Evolutionary conservation across 2,797 vertebrate genomes (phyloP).

Genomic region (Spinus olivaceus): DNA sequence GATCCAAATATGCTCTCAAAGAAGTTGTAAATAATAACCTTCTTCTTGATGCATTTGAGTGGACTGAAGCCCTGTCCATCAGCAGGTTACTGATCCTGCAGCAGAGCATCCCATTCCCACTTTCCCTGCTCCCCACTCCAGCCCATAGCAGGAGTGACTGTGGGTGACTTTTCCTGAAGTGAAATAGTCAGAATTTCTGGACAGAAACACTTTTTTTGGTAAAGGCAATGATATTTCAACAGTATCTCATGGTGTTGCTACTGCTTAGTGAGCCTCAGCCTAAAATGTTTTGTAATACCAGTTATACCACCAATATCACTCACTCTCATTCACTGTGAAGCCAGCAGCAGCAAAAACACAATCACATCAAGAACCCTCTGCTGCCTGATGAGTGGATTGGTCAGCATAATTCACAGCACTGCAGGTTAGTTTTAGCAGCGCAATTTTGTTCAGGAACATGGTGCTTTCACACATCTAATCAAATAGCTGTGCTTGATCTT

Average conservation of each 20-base stretch:
- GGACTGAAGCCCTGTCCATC: background rate
- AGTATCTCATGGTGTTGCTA: background rate
- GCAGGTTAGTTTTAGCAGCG: background rate
- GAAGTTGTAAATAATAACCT: background rate
- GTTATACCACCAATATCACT: background rate
- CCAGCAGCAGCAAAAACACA: background rate
- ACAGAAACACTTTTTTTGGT: background rate
- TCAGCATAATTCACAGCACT: background rate
- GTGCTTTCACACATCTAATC: background rate
- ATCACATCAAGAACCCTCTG: background rate
- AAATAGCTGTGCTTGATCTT: background rate
- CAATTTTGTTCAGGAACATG: background rate
- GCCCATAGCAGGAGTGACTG: background rate
- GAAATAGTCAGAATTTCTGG: background rate
- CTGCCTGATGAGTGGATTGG: background rate
- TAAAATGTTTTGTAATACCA: background rate
- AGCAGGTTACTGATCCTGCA: background rate
- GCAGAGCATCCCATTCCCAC: background rate
- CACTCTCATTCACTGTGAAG: background rate
- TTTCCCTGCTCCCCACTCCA: background rate
- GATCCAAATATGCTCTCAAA: background rate
- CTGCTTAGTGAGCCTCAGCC: background rate
- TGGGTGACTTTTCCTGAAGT: background rate
- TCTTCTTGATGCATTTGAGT: background rate
- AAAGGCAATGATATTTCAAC: background rate